Evolutionary conservation across 2,888 invertebrate genomes (phyloP).

Genomic region (Altica lythri): DNA sequence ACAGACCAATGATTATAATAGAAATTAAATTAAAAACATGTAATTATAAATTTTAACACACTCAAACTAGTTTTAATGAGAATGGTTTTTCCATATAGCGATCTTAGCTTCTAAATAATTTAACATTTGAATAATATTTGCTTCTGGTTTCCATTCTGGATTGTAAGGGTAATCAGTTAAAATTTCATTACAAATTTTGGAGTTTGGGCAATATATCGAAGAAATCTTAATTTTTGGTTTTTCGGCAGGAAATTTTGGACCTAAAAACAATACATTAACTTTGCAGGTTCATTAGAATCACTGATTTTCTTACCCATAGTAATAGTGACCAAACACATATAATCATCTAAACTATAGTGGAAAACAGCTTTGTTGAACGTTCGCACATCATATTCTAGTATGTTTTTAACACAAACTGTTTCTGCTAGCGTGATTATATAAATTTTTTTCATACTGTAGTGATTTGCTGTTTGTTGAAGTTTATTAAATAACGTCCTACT

Average conservation of each 20-base stretch:
- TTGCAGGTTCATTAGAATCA: too few species aligned
- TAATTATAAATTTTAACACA: too few species aligned
- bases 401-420: constrained; percentile 54
- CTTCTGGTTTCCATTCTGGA: constrained; percentile 43
- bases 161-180: constrained; percentile 50
- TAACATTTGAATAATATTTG: constrained; percentile 50
- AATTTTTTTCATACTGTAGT: constrained; percentile 57
- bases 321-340: constrained; percentile 64
- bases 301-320: constrained; percentile 58
- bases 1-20: too few species aligned
- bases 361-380: constrained; percentile 60
- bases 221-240: constrained; percentile 61
- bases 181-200: constrained; percentile 39
- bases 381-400: constrained; percentile 60
- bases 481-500: constrained; percentile 61
- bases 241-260: constrained; percentile 61
- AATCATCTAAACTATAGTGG: constrained; percentile 66
- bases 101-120: too few species aligned
- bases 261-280: too few species aligned
- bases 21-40: too few species aligned
- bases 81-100: too few species aligned
- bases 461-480: constrained; percentile 51
- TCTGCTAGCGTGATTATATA: constrained; percentile 57
- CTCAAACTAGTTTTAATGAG: too few species aligned
- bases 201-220: constrained; percentile 62